Evolutionary conservation across 2,797 vertebrate genomes (phyloP).

Genomic region (Onychomys leucogaster): DNA sequence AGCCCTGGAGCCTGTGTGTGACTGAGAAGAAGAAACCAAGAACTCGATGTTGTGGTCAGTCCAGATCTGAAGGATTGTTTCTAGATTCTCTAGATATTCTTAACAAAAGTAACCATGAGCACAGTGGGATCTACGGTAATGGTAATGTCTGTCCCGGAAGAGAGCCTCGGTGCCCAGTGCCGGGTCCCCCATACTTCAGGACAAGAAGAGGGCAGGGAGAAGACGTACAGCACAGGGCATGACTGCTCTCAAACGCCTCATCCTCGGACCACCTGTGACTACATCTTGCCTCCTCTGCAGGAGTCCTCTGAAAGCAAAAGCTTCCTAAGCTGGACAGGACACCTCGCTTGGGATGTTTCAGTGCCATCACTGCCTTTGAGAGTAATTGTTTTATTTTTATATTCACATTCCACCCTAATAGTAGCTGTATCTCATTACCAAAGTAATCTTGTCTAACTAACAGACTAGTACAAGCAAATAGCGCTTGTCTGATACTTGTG

Average conservation of each 20-base stretch:
- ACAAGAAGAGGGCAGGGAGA: background rate
- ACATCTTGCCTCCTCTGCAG: background rate
- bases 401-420: slow-evolving; percentile 54
- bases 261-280: background rate
- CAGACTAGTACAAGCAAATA: slow-evolving; percentile 39
- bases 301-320: background rate
- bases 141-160: background rate
- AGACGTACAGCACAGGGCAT: background rate
- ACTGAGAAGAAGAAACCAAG: background rate
- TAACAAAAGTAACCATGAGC: background rate
- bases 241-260: background rate
- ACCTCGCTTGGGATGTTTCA: background rate
- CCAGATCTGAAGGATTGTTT: background rate
- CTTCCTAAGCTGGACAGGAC: background rate
- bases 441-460: slow-evolving; percentile 30
- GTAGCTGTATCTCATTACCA: slow-evolving; percentile 22
- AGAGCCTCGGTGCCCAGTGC: background rate
- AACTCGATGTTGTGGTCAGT: background rate
- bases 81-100: background rate
- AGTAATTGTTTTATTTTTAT: slow-evolving; percentile 27
- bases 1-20: background rate
- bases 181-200: background rate
- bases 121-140: background rate
- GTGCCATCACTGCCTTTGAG: background rate
- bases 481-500: slow-evolving; percentile 4